Conservation (phyloP, 2,113 vertebrate species). For the Hoplias malabaricus region DNA sequence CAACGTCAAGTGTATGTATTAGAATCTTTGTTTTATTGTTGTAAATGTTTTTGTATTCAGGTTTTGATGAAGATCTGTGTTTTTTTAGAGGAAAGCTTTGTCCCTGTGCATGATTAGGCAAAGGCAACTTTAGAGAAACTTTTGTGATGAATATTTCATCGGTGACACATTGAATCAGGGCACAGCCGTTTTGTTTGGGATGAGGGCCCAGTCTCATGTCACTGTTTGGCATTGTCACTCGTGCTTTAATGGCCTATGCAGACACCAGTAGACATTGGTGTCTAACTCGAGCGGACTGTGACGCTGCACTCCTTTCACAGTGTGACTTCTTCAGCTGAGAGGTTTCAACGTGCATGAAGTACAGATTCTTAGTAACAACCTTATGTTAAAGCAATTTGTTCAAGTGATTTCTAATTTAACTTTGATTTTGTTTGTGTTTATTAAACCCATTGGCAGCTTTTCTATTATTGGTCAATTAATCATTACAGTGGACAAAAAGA, state of each 20-base stretch:
- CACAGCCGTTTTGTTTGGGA: conserved; percentile 63
- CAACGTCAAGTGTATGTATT: not conserved
- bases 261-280: conserved; percentile 55
- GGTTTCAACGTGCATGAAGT: not conserved
- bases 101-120: conserved; percentile 55
- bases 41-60: not conserved
- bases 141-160: conserved; percentile 74
- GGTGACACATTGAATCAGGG: conserved; percentile 72
- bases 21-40: not conserved
- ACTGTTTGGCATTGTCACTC: conserved; percentile 68
- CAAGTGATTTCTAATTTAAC: too few relatives aligned
- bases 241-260: conserved; percentile 62
- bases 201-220: conserved; percentile 61
- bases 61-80: not conserved
- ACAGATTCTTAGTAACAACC: not conserved
- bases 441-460: too few relatives aligned
- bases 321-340: conserved; percentile 4
- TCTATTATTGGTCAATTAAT: too few relatives aligned
- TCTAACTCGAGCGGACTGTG: conserved; percentile 63
- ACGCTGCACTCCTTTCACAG: conserved; percentile 1
- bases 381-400: not conserved
- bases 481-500: too few relatives aligned
- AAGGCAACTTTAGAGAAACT: conserved; percentile 57
- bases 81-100: conserved; percentile 31
- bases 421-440: too few relatives aligned